Conservation (phyloP, 92 coral and sea anemone genomes). For the Porites cylindrica region DNA sequence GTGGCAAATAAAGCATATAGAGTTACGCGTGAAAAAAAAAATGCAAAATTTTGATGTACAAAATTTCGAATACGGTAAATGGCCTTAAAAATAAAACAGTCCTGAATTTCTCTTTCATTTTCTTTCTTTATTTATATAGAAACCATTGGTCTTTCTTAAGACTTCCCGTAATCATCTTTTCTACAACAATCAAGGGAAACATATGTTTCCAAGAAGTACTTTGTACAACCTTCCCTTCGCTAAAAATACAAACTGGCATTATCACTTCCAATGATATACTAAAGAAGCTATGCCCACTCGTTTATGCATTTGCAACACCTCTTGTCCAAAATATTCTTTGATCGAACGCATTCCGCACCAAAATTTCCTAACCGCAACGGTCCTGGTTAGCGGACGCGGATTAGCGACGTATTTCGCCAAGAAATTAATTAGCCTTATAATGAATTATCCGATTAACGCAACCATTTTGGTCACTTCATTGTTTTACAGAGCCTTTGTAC, state of each 20-base stretch:
- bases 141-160: slow-evolving; percentile 28
- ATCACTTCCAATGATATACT: slow-evolving; percentile 1
- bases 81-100: not conserved
- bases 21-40: not conserved
- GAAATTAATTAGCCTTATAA: slow-evolving; percentile 48
- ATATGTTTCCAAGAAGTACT: slow-evolving; percentile 41
- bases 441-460: slow-evolving; percentile 71
- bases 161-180: slow-evolving; percentile 16
- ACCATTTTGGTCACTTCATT: slow-evolving; percentile 45
- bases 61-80: not conserved
- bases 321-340: not conserved
- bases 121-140: slow-evolving; percentile 27
- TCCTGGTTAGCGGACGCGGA: not conserved
- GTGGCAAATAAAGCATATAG: not conserved
- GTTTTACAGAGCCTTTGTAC: slow-evolving; percentile 37
- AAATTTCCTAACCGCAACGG: not conserved
- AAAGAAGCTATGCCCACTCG: slow-evolving; percentile 1
- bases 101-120: not conserved
- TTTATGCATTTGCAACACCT: slow-evolving; percentile 27
- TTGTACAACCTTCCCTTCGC: slow-evolving; percentile 26
- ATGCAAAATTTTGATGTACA: not conserved
- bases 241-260: slow-evolving; percentile 31
- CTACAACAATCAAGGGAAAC: slow-evolving; percentile 38
- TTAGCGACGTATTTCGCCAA: slow-evolving; percentile 15
- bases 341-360: slow-evolving; percentile 3